Conservation (phyloP, 2,113 vertebrate genomes). For the Eidolon helvum region DNA sequence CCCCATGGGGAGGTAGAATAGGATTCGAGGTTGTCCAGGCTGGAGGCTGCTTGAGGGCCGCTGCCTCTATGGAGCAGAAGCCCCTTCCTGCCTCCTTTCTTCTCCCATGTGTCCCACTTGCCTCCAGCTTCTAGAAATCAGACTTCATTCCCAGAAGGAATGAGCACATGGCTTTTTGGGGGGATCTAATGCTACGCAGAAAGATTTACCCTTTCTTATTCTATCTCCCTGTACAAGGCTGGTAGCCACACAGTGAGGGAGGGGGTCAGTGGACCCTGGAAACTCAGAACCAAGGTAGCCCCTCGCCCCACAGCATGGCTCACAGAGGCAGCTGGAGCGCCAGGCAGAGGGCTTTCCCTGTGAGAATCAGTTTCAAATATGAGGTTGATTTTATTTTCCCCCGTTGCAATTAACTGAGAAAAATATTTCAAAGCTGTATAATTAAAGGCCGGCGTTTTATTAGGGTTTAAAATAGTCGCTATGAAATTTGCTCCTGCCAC, state of each 20-base stretch:
- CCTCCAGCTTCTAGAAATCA: neutral
- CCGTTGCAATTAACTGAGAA: conserved; percentile 87
- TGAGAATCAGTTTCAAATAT: conserved; percentile 87
- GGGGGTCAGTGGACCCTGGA: conserved; percentile 64
- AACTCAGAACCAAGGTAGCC: neutral
- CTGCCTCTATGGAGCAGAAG: fast-evolving
- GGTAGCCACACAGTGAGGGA: conserved; percentile 35
- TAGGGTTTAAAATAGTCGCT: conserved; percentile 87
- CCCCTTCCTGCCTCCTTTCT: neutral
- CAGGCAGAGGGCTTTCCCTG: conserved; percentile 79
- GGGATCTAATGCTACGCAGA: conserved; percentile 70
- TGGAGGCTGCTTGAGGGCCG: neutral
- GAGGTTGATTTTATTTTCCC: conserved; percentile 81
- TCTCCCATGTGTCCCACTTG: neutral
- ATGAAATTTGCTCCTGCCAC: conserved; percentile 96
- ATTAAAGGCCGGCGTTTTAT: conserved; percentile 88
- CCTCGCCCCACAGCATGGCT: fast-evolving
- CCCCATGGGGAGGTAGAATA: neutral
- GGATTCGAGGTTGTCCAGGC: neutral
- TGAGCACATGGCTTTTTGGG: conserved; percentile 36
- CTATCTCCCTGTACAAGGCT: neutral
- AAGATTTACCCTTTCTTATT: conserved; percentile 54
- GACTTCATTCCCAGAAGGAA: neutral
- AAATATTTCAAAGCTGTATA: conserved; percentile 87
- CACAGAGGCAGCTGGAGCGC: conserved; percentile 73